Evolutionary conservation across 1,140 invertebrate genomes (phyloP), one percentile per base, ranked within the genome.

Genomic region (Vanessa tameamea): DNA sequence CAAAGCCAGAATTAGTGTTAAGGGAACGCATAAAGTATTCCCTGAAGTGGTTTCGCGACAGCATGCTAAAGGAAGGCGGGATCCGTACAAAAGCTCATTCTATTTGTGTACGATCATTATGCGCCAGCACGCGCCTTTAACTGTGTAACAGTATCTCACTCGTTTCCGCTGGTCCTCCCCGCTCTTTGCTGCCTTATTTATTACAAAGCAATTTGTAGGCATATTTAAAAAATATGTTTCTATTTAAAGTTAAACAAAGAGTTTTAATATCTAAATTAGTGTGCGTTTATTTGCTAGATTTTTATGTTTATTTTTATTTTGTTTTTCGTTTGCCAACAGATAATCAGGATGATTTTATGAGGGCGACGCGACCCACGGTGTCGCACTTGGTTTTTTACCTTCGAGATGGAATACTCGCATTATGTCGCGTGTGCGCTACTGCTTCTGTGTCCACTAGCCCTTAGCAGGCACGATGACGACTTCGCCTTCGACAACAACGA

Each of bases 401-500:
- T 77, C 76, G 69, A 81, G 50, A 91, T 90, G 90, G 84, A 77
- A 78, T 80, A 80, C 64, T 77, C 79, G 79, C 79, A 83, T 73
- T 85, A 80, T 73, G 80, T 89, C 37, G 84, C 82, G 67, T 88
- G 85, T 72, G 83, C 84, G 57, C 69, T 90, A 51, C 83, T 91
- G 47, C 73, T 88, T 78, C 78, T 89, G 72, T 89, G 84, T 75
- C 85, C 88, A 47, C 82, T 87, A 26, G 87, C 88, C 50, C 82
- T 91, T 47, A 87, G 82, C 63, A 78, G 88, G 66, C 87, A 88
- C 77, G 92, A 93, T 72, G 91, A 92, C 79, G 93, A 93, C 85
- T 93, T 93, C 79, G 92, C 90, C 23, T 93, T 93, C 74, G 92
- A 93, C 76, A 89, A 88, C 79, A 93, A 87, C 81, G 92, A 92